Percentiles rank a stretch among this genome's conserved stretches.
These are phyloP conservation scores for Oncorhynchus tshawytscha DNA, from an alignment of 2,113 vertebrate species.

Conservation along the genomic window DNA sequence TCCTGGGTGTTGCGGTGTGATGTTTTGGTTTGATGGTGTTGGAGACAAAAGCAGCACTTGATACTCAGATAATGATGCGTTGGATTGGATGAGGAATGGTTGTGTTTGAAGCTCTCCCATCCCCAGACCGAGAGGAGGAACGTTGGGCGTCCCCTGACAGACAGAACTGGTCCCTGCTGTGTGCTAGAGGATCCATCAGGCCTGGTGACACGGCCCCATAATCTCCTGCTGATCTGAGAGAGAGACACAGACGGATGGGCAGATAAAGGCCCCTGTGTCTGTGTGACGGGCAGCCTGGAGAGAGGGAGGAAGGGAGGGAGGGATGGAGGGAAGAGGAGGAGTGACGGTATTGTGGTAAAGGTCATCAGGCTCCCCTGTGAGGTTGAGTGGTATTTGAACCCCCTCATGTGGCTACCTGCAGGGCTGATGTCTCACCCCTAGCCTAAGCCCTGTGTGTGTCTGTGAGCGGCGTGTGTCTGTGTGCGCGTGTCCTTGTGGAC, in stretches of 20 bases:
- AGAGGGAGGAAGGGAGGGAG: constrained; percentile 5
- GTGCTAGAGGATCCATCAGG: background rate
- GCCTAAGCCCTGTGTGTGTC: constrained; percentile 3
- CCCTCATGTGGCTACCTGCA: constrained; percentile 53
- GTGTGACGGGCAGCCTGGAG: background rate
- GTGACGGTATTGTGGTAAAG: constrained; percentile 63
- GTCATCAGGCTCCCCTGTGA: constrained; percentile 69
- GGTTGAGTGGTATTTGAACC: constrained; percentile 73
- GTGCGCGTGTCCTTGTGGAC: too few relatives aligned
- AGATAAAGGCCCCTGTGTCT: background rate
- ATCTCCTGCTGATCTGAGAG: background rate
- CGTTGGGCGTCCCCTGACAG: background rate
- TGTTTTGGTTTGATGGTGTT: background rate
- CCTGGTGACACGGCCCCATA: background rate
- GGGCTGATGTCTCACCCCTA: constrained; percentile 39
- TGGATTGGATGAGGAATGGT: background rate
- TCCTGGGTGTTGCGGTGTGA: background rate
- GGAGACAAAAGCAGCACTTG: background rate
- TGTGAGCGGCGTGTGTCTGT: background rate
- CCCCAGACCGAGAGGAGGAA: background rate
- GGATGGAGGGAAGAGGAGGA: constrained; percentile 41
- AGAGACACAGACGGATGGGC: background rate
- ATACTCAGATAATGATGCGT: background rate
- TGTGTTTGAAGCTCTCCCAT: background rate
- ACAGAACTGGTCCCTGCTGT: background rate